Base-by-base conservation (phyloP, 2,888 invertebrate genomes). In the Pyralis farinalis region DNA sequence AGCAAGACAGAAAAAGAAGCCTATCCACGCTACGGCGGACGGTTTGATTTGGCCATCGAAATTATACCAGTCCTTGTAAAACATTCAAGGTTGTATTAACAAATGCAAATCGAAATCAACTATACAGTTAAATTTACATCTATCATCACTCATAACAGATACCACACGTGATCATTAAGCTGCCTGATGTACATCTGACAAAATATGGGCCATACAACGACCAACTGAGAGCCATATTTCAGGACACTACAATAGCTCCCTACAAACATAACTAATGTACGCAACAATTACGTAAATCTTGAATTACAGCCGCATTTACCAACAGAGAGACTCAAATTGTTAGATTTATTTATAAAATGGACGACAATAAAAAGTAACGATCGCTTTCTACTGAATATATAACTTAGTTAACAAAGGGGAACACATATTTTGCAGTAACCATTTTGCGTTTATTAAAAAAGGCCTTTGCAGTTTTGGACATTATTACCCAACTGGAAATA, bases 181-280 rank as follows among this genome's bases (percentile, higher is more conserved):
- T 7, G 10, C 9, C 11, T 29, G 29, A 29, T 29, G 29, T n/a
- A 29, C 29, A 29, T 9, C 11, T 29, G 29, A 29, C 29, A 10
- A 43, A 34, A 30, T 39, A 29, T 11, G 16, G 11, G 7, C 12
- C 16, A 27, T 39, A 27, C 36, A 43, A 39, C 34, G 37, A 7
- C 9, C 29, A 10, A 6, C 29, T 10, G 10, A 29, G 34, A 46
- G 38, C 46, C 58, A 52, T 70, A 70, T 61, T 51, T 69, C 61
- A 63, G 36, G 55, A 51, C 42, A 53, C 37, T 47, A 66, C 66
- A 66, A 67, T 63, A 51, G 45, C 48, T 50, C 55, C 59, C 50
- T 52, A 57, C 60, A 61, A 62, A 58, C 47, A 53, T 46, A 42
- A 50, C 53, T 62, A 63, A 63, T 55, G 52, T 52, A 39, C 12